Evolutionary conservation across 2,797 vertebrate genomes (phyloP), one percentile per base, ranked within the genome.

Genomic region (Sebastes vulpes): DNA sequence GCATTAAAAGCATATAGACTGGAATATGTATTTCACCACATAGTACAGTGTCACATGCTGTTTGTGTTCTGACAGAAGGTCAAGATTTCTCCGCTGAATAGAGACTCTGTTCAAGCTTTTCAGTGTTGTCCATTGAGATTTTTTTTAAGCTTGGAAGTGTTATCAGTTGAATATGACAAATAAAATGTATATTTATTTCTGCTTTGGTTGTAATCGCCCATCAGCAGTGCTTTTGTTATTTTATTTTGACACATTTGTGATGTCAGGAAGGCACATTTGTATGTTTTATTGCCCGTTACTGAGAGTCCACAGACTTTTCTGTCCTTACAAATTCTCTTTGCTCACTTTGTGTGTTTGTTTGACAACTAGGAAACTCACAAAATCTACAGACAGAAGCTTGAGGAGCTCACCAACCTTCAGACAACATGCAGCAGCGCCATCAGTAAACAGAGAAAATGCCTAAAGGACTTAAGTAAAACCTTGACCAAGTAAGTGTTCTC

Each of bases 321-420:
- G 60, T 65, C 20, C 2, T n/a, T 28, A n/a, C n/a, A 26, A 0
- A 11, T 57, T 4, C 2, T 16, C 2, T 20, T 2, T 0, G 0
- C 48, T 46, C 2, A 42, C 6, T 32, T 42, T 61, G 4, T 75
- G 6, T 29, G 2, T 84, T 73, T 70, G 18, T 83, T 61, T 48
- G 32, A 80, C 84, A 28, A 32, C 6, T 75, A 99, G 99, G 99
- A 99, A 95, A 97, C 97, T 0, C 98, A 99, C 94, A 99, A 98
- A 93, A 88, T 98, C 65, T 99, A 99, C 94, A 94, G 93, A 81
- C 98, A 99, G 85, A 99, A 99, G 84, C 94, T 99, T 8, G 98
- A 99, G 79, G 98, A 99, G 85, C 96, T 99, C 78, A 98, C 96
- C 0, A 96, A 92, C 18, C 95, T 99, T 50, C 99, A 99, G 93